Evolutionary conservation across 2,888 invertebrate species (phyloP), one percentile per base, ranked within the genome.

Genomic region (Morpho helenor): DNA sequence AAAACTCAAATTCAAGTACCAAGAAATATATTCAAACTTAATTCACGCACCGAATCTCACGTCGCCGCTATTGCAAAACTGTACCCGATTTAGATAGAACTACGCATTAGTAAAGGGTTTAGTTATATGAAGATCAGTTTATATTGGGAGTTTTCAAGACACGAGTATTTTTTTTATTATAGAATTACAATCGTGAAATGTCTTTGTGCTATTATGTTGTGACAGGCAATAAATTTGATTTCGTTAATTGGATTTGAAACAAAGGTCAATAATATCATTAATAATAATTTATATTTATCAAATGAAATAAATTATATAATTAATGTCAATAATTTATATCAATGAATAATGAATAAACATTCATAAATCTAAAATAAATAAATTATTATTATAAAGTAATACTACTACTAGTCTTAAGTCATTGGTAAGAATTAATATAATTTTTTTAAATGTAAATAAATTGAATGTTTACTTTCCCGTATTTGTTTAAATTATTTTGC

Each of bases 81-180:
- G 2, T 3, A 10, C 9, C 45, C 2, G 45, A 7, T 45, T 45
- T 45, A 45, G 10, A 45, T 7, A 45, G 45, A 45, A 10, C 45
- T 45, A 45, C 2, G 3, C 7, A n/a, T 9, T 68, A 68, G 70
- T 57, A 65, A 63, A 77, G 7, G 7, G 45, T 45, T 45, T n/a
- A 45, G 10, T 9, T 10, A 10, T n/a, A 7, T 7, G 9, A 7
- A 8, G 45, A 7, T 45, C 45, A 45, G 10, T 45, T 45, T 45
- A 45, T 3, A 45, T 10, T 45, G 45, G 45, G 2, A 7, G 2
- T 1, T 45, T 9, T 10, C n/a, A 10, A 45, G 9, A 45, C 10
- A 10, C 45, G 10, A 45, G 72, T 77, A 80, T 81, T 80, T 79
- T 81, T 80, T 76, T 77, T 79, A 77, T 76, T 80, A 82, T 84